Percentiles rank a stretch among this genome's conserved stretches.
phyloP scores from a whole-genome alignment of 2,113 vertebrate genomes.

The Triplophysa rosa region DNA sequence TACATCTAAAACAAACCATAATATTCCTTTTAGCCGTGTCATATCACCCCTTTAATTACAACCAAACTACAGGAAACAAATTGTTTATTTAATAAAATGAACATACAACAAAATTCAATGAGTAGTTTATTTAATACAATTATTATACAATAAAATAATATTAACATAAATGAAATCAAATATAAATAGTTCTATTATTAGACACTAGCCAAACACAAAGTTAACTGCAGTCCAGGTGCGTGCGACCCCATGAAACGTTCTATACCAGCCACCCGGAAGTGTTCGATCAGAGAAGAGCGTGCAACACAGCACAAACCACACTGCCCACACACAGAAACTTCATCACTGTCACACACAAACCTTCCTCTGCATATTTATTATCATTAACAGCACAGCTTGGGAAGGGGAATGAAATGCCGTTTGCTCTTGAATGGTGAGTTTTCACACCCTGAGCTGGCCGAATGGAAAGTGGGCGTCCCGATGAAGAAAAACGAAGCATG shows the following conservation, averaged over 20 bases:
- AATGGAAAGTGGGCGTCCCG: constrained; percentile 4
- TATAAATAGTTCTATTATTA: too few relatives aligned
- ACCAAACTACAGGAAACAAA: too few relatives aligned
- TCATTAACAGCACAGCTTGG: background rate
- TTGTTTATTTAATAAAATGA: too few relatives aligned
- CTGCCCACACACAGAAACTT: constrained; percentile 15
- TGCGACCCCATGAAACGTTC: background rate
- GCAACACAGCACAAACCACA: constrained; percentile 10
- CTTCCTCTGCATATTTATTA: constrained; percentile 25
- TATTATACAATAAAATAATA: too few relatives aligned
- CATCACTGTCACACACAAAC: constrained; percentile 9
- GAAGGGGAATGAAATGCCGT: background rate
- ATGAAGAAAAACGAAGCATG: background rate
- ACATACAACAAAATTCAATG: too few relatives aligned
- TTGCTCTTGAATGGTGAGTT: background rate
- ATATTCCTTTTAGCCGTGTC: too few relatives aligned
- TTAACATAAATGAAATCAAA: too few relatives aligned
- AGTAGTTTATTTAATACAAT: too few relatives aligned
- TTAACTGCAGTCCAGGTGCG: too few relatives aligned
- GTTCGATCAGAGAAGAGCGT: background rate
- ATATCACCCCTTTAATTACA: too few relatives aligned
- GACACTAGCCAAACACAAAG: too few relatives aligned
- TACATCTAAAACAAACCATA: too few relatives aligned
- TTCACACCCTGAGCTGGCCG: background rate
- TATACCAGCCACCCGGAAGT: constrained; percentile 1